A percentile compares a stretch with the other conserved stretches of the same genome.
phyloP scores from a whole-genome alignment of 2,888 invertebrate species.

The Spisula subtruncata region DNA sequence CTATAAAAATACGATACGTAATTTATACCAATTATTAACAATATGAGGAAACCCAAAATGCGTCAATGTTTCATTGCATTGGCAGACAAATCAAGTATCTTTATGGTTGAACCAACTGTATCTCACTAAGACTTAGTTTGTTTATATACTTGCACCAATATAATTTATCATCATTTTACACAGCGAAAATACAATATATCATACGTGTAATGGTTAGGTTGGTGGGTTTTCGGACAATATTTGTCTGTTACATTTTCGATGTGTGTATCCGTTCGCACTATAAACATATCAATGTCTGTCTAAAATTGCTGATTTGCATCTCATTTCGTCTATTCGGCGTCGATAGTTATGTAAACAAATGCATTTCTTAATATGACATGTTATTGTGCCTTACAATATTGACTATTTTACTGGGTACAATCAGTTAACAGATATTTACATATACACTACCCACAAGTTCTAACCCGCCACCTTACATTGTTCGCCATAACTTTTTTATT shows the following conservation, averaged over 20 bases:
- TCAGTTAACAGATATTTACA: too few species aligned
- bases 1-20: too few species aligned
- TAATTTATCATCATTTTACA: not conserved
- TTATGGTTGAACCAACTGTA: not conserved
- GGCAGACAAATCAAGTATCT: not conserved
- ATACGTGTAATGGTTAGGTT: not conserved
- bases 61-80: not conserved
- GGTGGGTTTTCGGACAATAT: not conserved
- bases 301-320: not conserved
- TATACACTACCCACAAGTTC: too few species aligned
- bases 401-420: too few species aligned
- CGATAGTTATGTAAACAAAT: not conserved
- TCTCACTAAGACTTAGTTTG: not conserved
- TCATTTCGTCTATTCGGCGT: not conserved
- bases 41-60: not conserved
- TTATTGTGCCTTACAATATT: not conserved
- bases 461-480: too few species aligned
- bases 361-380: not conserved
- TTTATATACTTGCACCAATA: not conserved
- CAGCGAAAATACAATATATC: not conserved
- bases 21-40: not conserved
- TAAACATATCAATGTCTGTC: not conserved
- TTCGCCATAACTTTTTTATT: too few species aligned
- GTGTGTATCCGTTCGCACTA: not conserved
- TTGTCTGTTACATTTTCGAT: not conserved